Evolutionary conservation across 2,113 vertebrate species (phyloP).

Genomic region (Castor canadensis): DNA sequence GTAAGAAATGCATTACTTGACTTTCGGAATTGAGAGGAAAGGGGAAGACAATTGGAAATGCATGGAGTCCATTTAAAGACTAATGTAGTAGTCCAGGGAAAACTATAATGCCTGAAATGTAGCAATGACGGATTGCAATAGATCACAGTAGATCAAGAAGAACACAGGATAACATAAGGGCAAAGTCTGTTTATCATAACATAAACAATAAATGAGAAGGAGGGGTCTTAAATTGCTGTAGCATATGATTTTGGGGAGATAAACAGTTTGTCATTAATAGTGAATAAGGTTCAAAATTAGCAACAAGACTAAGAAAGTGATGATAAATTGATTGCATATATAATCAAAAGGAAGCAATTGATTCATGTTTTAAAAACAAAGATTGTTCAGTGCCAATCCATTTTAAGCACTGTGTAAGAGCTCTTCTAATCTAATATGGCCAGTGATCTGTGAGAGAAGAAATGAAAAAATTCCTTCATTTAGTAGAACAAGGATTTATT

Average conservation of each 20-base stretch:
- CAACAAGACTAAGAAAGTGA: neutral
- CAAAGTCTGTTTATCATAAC: neutral
- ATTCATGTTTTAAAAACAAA: neutral
- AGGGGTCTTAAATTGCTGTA: neutral
- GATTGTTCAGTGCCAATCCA: neutral
- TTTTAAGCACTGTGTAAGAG: neutral
- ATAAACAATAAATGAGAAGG: neutral
- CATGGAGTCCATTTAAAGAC: neutral
- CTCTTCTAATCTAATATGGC: neutral
- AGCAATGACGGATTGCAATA: neutral
- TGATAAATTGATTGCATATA: neutral
- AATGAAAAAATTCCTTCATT: neutral
- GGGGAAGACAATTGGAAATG: rapidly evolving
- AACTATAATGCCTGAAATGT: neutral
- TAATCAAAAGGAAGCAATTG: neutral
- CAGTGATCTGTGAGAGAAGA: neutral
- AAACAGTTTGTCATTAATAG: neutral
- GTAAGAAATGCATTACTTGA: neutral
- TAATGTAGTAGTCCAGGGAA: neutral
- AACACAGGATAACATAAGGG: neutral
- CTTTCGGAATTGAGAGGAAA: neutral
- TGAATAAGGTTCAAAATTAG: neutral
- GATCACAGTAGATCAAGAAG: neutral
- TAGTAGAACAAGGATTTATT: neutral
- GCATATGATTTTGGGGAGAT: too few species aligned